Evolutionary conservation across 2,888 invertebrate species (phyloP), one percentile per base, ranked within the genome.

Genomic region (Hyposoter didymator): DNA sequence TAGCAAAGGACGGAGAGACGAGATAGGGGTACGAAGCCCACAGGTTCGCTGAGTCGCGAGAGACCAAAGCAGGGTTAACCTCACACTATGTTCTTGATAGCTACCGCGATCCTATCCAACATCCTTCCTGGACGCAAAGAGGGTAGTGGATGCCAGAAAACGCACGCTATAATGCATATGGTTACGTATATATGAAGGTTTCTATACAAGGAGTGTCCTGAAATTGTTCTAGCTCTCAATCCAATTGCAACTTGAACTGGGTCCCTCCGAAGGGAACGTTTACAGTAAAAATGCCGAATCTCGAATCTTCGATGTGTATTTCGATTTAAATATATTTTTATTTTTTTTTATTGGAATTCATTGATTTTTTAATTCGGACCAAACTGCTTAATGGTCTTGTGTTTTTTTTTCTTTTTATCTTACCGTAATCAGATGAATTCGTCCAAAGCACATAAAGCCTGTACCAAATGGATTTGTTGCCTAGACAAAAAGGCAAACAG

Each of bases 101-200:
- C 78, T 78, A 81, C 81, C 84, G 73, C 84, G 84, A 84, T 84
- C 76, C 84, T 84, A 84, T 84, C 78, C 78, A 69, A 84, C 84
- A 84, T 84, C 84, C 84, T 84, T 81, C 84, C 81, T 74, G 81
- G 59, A 78, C 69, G 73, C 52, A 45, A 47, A 66, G 81, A 80
- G 81, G 78, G 43, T 55, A 43, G 59, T 52, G 59, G 67, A 69
- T 81, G 69, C 78, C 62, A 76, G 80, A 84, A 76, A 22, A 39
- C 67, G 80, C 62, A 66, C 64, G 22, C 19, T 45, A 17, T 45
- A n/a, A 47, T 64, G 43, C 52, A 47, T 66, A 47, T 17, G 19
- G 39, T 35, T 32, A 43, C 22, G 43, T 59, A 45, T 62, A 39
- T 70, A 47, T 69, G n/a, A 47, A 12, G 39, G n/a, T 39, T 22